Base-by-base conservation (phyloP, 1,140 invertebrate genomes). In the Proctacanthus coquilletti region DNA sequence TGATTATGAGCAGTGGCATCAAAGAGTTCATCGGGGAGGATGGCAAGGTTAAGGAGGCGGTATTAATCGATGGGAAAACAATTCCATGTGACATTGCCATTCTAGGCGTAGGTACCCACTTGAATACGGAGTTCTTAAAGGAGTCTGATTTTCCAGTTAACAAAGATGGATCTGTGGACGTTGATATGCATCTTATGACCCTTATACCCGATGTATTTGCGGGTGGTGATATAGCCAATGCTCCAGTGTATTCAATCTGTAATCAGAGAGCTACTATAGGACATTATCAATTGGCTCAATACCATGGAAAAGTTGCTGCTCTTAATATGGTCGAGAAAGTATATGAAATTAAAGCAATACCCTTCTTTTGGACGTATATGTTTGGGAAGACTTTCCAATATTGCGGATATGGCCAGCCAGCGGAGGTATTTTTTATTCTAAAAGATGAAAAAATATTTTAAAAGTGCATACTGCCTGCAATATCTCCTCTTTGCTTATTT, bases 351-450 rank as follows among this genome's bases (percentile, higher is more conserved):
- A 62, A 68, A 45, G 66, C 75, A 0, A 82, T 96, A 1, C 91
- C 92, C 2, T 95, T 81, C 56, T 97, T 95, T 62, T 95, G 91
- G 81, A 91, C 87, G 0, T 72, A 77, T 49, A 54, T 93, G 29
- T 91, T 87, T 50, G 86, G 84, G 4, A 88, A 85, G 52, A 81
- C 80, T 45, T 72, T 93, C 37, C 68, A 89, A 40, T 95, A 91
- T 60, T 74, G 80, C n/a, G 86, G 88, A 20, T 75, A 84, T 59
- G 86, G 84, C 2, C 61, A 60, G 44, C 70, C 74, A 27, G 72
- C 71, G 42, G 78, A 80, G 44, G 68, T 84, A 20, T 66, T 25
- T 25, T 25, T 25, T 25, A 8, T 25, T 25, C n/a, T n/a, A n/a
- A n/a, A n/a, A 64, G 78, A n/a, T n/a, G n/a, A n/a, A n/a, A n/a